Base-by-base conservation (phyloP, 2,888 invertebrate genomes). In the Rhingia rostrata region DNA sequence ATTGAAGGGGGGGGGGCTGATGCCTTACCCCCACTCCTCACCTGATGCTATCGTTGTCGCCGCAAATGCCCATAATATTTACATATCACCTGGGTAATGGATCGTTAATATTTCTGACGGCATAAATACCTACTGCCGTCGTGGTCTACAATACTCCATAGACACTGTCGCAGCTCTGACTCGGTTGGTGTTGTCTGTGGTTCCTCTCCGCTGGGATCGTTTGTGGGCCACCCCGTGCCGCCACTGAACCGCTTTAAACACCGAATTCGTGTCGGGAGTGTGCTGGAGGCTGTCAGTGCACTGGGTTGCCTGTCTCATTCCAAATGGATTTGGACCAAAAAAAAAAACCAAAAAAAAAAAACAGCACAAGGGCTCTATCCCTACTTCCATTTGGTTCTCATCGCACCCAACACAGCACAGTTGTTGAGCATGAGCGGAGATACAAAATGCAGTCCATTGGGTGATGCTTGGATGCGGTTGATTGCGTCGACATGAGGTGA, bases 51-150 rank as follows among this genome's bases (percentile, higher is more conserved):
- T 78, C 56, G 78, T 79, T 83, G 83, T 83, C 83, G 73, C 83
- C 69, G 73, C 83, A 73, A 78, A 83, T 83, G 83, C 78, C 83
- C 83, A 83, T 74, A 83, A 83, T 83, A 83, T 83, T 83, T 83
- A 79, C 83, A 79, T 83, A 83, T 83, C 73, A 72, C 79, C 67
- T 79, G 83, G 79, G 83, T 83, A 83, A 83, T 83, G 83, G 73
- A 73, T 83, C 83, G 83, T 83, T 83, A 83, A 83, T 83, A 79
- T 69, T 83, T 83, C 69, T 83, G 82, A 83, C 78, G 78, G 58
- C 69, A 79, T 79, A 83, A 83, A 83, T 73, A 83, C 79, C 69
- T 83, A 69, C 78, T 83, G 78, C 56, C 56, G 22, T 22, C 22
- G 69, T 56, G 53, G 54, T 66, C 47, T 82, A 14, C 22, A 35